phyloP scores from a whole-genome alignment of 1,140 invertebrate genomes.

The Batillaria attramentaria region DNA sequence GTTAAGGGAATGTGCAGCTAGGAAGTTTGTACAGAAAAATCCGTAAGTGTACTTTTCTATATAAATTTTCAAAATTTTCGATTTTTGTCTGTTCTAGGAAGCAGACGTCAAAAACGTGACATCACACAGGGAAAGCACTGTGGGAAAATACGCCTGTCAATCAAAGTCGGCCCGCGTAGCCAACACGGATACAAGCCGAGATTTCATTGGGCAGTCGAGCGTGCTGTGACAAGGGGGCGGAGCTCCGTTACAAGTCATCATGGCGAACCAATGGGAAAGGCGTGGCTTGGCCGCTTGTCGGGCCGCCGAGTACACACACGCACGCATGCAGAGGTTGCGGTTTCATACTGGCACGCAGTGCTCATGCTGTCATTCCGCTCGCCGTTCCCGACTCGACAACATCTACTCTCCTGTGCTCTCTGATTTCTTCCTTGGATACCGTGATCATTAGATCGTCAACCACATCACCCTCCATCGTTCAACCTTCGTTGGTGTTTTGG shows the following conservation, averaged over 20 bases:
- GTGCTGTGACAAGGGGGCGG: neutral
- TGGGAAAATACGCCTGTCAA: conserved; percentile 4
- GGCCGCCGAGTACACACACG: neutral
- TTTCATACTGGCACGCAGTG: neutral
- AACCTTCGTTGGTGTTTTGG: neutral
- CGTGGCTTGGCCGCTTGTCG: neutral
- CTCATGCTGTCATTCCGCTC: neutral
- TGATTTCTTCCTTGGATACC: neutral
- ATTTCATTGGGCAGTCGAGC: neutral
- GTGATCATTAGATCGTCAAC: neutral
- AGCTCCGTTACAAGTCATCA: neutral
- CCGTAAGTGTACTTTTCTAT: no score
- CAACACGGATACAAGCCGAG: neutral
- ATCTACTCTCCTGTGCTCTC: neutral
- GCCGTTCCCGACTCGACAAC: neutral
- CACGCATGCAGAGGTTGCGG: neutral
- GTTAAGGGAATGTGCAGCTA: no score
- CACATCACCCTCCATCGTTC: neutral
- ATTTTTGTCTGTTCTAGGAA: no score
- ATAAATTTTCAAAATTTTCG: no score
- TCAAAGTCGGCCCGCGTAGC: neutral
- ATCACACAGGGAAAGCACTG: no score
- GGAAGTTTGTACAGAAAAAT: no score
- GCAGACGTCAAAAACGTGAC: no score
- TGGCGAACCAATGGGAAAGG: neutral